Evolutionary conservation across 1,140 invertebrate genomes (phyloP).

Genomic region (Lasioglossum baleicum): DNA sequence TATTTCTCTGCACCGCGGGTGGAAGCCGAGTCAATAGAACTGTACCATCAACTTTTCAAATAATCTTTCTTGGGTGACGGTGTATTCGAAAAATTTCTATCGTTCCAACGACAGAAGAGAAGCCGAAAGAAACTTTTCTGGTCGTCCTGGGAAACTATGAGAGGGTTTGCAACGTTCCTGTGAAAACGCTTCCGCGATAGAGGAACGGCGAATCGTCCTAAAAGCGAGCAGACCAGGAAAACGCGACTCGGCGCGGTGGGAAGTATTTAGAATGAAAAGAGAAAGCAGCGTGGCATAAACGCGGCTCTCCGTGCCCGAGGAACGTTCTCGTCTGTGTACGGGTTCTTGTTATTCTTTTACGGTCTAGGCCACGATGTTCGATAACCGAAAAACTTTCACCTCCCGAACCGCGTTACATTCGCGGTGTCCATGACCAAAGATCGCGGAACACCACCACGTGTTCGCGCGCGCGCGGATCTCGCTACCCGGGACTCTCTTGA

Average conservation of each 20-base stretch:
- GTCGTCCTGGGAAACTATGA: background rate
- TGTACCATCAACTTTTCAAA: no score
- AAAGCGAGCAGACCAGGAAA: background rate
- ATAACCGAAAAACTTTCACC: slow-evolving; percentile 73
- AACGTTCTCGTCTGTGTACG: slow-evolving; percentile 17
- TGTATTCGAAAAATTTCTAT: no score
- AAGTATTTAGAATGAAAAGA: slow-evolving; percentile 53
- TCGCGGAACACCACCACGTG: background rate
- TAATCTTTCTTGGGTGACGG: no score
- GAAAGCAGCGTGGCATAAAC: slow-evolving; percentile 54
- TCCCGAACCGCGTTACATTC: slow-evolving; percentile 46
- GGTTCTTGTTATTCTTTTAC: slow-evolving; percentile 59
- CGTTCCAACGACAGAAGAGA: no score
- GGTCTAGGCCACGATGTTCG: slow-evolving; percentile 72
- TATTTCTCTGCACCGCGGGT: no score
- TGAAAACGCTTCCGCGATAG: no score
- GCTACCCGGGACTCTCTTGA: slow-evolving; percentile 23
- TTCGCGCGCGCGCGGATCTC: background rate
- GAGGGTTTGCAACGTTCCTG: background rate
- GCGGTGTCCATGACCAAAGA: slow-evolving; percentile 45
- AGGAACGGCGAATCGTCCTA: background rate
- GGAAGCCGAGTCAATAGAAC: no score
- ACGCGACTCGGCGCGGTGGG: background rate
- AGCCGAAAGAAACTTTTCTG: background rate
- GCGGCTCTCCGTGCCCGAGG: slow-evolving; percentile 18